phyloP scores from a whole-genome alignment of 2,888 invertebrate genomes.

The Zygothrica quintamaculata region DNA sequence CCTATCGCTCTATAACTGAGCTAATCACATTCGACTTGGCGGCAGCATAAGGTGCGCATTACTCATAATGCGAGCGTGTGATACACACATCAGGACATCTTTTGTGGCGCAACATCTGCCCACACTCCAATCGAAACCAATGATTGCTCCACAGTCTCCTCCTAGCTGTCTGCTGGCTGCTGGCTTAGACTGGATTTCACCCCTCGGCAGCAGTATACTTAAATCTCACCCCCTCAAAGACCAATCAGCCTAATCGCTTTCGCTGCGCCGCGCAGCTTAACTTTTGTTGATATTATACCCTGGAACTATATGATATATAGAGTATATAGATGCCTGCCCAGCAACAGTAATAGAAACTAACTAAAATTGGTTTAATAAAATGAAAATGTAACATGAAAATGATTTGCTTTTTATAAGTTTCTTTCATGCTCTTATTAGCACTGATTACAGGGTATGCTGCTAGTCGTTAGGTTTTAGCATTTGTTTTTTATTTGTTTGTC shows the following conservation, averaged over 20 bases:
- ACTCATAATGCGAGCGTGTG: slow-evolving; percentile 78
- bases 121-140: slow-evolving; percentile 2
- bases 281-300: slow-evolving; percentile 55
- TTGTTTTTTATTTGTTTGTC: slow-evolving; percentile 1
- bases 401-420: too few species aligned
- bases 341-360: too few species aligned
- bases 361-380: too few species aligned
- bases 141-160: slow-evolving; percentile 1
- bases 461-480: background rate
- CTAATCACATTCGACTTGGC: slow-evolving; percentile 73
- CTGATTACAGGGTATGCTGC: background rate
- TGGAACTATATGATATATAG: background rate
- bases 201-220: slow-evolving; percentile 6
- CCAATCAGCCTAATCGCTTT: slow-evolving; percentile 82
- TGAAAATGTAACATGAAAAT: too few species aligned
- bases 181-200: background rate
- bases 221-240: slow-evolving; percentile 26
- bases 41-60: slow-evolving; percentile 82
- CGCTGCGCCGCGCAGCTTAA: slow-evolving; percentile 82
- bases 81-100: slow-evolving; percentile 33
- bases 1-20: too few species aligned
- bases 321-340: too few species aligned
- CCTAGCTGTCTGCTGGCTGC: too few species aligned
- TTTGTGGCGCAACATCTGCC: slow-evolving; percentile 36
- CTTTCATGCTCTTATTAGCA: too few species aligned